Base-by-base conservation (phyloP, 2,888 invertebrate genomes). In the Scaptomyza polygonia region DNA sequence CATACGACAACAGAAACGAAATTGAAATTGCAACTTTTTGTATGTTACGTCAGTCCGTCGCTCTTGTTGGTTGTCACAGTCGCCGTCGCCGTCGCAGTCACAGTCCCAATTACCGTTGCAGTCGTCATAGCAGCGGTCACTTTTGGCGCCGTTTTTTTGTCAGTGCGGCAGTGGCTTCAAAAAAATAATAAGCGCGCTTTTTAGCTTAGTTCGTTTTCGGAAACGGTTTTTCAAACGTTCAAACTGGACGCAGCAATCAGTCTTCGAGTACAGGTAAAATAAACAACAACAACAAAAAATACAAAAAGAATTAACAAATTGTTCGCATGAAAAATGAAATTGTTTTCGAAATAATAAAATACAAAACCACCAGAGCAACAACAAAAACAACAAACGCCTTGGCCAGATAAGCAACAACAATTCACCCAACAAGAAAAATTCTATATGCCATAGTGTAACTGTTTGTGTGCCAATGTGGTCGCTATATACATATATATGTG, bases 1-100 rank as follows among this genome's bases (percentile, higher is more conserved):
- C 88, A 89, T 89, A 72, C 85, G 86, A 87, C 68, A 67, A 71
- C 72, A 59, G 67, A 82, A 81, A 73, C 74, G 73, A 81, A 75
- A 77, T 72, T 66, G 51, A 81, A 78, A 79, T 66, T 81, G 71
- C 81, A 77, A 77, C 77, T 67, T 78, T 71, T 81, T 72, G 67
- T 75, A 59, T 64, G 85, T 82, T 83, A 83, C 88, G 83, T 83
- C 83, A 87, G 86, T 84, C 62, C n/a, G 53, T 42, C 30, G 58
- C 29, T 63, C 16, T 53, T 55, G 63, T 49, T 49, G 34, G 14
- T 69, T 74, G 69, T 74, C 68, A 63, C 72, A 51, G 36, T 59
- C 47, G 34, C 59, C 9, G 21, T 66, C 43, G 18, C 45, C 8
- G 67, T 49, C 40, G 8, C 56, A 7, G 29, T 47, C 54, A 59